Percentiles rank a stretch among this genome's conserved stretches.
phyloP scores from a whole-genome alignment of 2,797 vertebrate species.

The Notolabrus celidotus region DNA sequence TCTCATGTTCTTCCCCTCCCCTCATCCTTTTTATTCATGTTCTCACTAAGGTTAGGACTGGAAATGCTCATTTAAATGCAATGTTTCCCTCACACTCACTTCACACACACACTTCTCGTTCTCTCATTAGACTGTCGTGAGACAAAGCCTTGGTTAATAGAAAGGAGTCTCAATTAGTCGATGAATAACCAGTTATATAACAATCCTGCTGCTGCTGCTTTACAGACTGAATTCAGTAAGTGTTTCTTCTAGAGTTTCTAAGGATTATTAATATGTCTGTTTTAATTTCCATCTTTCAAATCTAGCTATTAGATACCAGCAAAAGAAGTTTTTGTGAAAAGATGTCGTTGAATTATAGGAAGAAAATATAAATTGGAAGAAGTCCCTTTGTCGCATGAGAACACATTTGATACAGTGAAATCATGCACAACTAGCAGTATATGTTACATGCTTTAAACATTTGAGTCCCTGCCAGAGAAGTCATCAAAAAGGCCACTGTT shows the following conservation, averaged over 20 bases:
- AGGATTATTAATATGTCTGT: conserved; percentile 21
- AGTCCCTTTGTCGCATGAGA: neutral
- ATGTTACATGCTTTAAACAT: neutral
- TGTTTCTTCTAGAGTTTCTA: conserved; percentile 4
- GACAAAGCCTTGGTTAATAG: conserved; percentile 43
- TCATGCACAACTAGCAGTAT: neutral
- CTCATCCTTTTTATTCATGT: neutral
- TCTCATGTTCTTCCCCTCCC: neutral
- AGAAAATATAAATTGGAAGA: neutral
- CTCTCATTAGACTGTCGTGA: conserved; percentile 29
- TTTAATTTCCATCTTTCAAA: conserved; percentile 14
- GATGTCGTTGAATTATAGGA: neutral
- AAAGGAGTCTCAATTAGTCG: conserved; percentile 38
- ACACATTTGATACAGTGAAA: conserved; percentile 1
- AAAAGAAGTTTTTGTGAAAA: neutral
- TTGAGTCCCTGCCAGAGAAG: neutral
- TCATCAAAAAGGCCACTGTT: neutral
- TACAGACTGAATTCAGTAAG: conserved; percentile 28
- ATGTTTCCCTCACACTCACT: neutral
- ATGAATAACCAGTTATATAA: conserved; percentile 45
- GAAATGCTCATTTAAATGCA: conserved; percentile 1
- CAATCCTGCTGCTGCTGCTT: conserved; percentile 13
- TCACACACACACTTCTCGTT: conserved; percentile 2
- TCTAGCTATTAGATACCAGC: neutral
- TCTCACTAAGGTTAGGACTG: neutral